phyloP scores from a whole-genome alignment of 2,113 vertebrate genomes.

The Oncorhynchus gorbuscha region DNA sequence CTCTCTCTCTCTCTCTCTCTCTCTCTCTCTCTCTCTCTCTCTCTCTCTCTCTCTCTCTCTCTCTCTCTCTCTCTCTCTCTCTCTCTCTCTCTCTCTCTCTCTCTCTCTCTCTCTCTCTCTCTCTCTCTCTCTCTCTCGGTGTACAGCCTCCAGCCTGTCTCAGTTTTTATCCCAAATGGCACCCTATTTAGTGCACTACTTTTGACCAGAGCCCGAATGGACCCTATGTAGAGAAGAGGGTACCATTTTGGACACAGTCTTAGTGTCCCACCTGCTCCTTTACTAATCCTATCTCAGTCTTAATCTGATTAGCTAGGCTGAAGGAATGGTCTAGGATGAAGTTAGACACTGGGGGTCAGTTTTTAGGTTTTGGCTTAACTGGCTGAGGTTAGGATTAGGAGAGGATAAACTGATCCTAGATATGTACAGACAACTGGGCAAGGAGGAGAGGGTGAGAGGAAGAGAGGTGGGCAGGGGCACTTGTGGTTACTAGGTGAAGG shows the following conservation, averaged over 20 bases:
- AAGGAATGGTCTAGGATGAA: constrained; percentile 29
- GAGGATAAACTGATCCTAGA: constrained; percentile 12
- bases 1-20: neutral
- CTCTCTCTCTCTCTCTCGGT: neutral
- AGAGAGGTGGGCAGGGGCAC: neutral
- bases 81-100: neutral
- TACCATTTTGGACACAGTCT: neutral
- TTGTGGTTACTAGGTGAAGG: neutral
- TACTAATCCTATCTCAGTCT: constrained; percentile 48
- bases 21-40: neutral
- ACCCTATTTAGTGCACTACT: too few species aligned
- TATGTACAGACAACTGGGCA: constrained; percentile 3
- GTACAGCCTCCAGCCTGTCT: neutral
- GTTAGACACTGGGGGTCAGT: neutral
- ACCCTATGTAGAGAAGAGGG: neutral
- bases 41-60: neutral
- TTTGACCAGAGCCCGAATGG: neutral
- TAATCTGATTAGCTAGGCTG: constrained; percentile 58
- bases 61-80: neutral
- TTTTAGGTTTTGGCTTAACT: neutral
- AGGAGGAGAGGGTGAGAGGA: neutral
- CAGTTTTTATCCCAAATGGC: too few species aligned
- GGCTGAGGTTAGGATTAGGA: neutral
- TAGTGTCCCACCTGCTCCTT: constrained; percentile 50
- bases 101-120: neutral